phyloP scores from a whole-genome alignment of 2,888 invertebrate species.

The Lochmaea crataegi region DNA sequence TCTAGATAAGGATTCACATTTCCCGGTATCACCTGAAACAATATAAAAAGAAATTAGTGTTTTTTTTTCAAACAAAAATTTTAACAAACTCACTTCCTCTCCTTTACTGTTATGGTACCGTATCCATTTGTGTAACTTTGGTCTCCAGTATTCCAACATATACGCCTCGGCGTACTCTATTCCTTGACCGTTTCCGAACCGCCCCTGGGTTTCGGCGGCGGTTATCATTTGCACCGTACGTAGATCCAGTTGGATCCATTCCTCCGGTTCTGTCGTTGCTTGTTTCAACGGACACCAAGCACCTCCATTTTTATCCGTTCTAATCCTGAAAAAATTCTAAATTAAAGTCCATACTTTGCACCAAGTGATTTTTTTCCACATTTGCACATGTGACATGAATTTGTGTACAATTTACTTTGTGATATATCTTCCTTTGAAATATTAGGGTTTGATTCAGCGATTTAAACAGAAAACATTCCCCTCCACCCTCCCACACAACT shows the following conservation, averaged over 20 bases:
- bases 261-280: constrained; percentile 80
- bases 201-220: constrained; percentile 86
- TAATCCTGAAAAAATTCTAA: constrained; percentile 72
- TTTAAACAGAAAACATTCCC: too few relatives aligned
- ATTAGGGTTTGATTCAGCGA: too few relatives aligned
- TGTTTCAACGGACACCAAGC: constrained; percentile 94
- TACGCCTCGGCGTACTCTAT: constrained; percentile 89
- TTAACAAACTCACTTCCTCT: constrained; percentile 75
- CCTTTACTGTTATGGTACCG: constrained; percentile 81
- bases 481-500: too few relatives aligned
- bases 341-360: too few relatives aligned
- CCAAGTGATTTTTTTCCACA: background rate
- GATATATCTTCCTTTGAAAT: too few relatives aligned
- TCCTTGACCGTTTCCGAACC: constrained; percentile 92
- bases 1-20: constrained; percentile 89
- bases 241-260: constrained; percentile 86
- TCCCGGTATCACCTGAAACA: constrained; percentile 79
- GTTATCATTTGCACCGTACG: constrained; percentile 84
- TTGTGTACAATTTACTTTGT: too few relatives aligned
- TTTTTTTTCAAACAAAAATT: background rate
- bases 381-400: background rate
- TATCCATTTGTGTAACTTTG: constrained; percentile 83
- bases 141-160: constrained; percentile 86
- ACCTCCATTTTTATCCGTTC: constrained; percentile 85
- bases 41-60: constrained; percentile 33